Evolutionary conservation across 2,888 invertebrate genomes (phyloP).

Genomic region (Cancer borealis): DNA sequence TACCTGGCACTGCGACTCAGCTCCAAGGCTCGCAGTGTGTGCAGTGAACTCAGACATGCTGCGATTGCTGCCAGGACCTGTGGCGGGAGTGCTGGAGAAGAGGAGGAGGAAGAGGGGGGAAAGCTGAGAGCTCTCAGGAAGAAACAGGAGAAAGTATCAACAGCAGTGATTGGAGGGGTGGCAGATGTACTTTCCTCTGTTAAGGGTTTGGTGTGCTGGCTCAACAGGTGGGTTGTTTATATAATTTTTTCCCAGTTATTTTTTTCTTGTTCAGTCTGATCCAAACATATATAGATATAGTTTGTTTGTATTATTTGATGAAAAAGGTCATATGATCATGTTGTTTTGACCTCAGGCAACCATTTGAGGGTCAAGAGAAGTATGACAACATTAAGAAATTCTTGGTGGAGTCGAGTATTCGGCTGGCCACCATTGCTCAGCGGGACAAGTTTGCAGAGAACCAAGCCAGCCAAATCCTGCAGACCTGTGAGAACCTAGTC

Average conservation of each 20-base stretch:
- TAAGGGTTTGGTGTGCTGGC: slow-evolving; percentile 93
- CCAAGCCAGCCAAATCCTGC: slow-evolving; percentile 81
- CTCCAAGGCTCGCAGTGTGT: slow-evolving; percentile 89
- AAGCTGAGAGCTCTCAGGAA: slow-evolving; percentile 57
- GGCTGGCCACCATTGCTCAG: slow-evolving; percentile 94
- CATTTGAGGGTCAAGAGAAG: slow-evolving; percentile 82
- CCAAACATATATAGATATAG: neutral
- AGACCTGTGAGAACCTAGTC: slow-evolving; percentile 69
- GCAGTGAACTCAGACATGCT: slow-evolving; percentile 83
- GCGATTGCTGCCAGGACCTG: slow-evolving; percentile 50
- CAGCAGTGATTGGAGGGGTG: slow-evolving; percentile 91
- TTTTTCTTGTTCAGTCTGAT: neutral
- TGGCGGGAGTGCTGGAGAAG: slow-evolving; percentile 65
- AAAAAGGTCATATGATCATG: no score
- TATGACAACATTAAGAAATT: slow-evolving; percentile 86
- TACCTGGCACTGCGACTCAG: slow-evolving; percentile 91
- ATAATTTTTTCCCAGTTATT: neutral
- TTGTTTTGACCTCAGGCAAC: slow-evolving; percentile 81
- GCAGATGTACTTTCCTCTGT: slow-evolving; percentile 90
- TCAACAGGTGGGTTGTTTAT: slow-evolving; percentile 85
- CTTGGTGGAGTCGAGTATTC: slow-evolving; percentile 88
- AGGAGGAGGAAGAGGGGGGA: slow-evolving; percentile 60
- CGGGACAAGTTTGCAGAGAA: slow-evolving; percentile 93
- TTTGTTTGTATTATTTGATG: neutral
- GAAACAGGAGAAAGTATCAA: slow-evolving; percentile 82